Evolutionary conservation across 2,888 invertebrate genomes (phyloP).

Genomic region (Lissocephala sabroskyi): DNA sequence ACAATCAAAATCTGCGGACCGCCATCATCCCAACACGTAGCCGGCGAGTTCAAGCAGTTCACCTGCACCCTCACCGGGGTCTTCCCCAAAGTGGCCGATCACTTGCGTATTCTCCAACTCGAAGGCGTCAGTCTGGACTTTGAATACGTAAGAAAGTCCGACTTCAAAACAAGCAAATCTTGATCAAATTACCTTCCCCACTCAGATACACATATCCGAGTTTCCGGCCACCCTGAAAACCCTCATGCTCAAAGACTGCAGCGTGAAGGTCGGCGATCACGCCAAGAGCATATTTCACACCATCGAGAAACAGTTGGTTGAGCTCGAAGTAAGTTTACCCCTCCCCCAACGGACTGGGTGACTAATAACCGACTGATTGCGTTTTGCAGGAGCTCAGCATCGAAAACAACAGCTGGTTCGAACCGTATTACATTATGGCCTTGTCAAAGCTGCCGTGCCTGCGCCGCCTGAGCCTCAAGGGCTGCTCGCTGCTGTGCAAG

Average conservation of each 20-base stretch:
- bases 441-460: conserved; percentile 80
- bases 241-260: conserved; percentile 72
- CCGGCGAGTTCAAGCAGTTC: conserved; percentile 56
- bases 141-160: conserved; percentile 46
- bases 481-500: conserved; percentile 79
- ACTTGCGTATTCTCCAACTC: conserved; percentile 59
- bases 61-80: conserved; percentile 56
- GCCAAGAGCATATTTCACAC: conserved; percentile 67
- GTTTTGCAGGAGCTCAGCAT: conserved; percentile 78
- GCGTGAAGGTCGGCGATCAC: conserved; percentile 56
- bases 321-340: conserved; percentile 55
- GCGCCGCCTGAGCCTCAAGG: conserved; percentile 77
- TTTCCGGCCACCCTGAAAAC: conserved; percentile 79
- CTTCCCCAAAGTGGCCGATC: conserved; percentile 54
- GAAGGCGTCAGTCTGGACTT: conserved; percentile 70
- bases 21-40: conserved; percentile 53
- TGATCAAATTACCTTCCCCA: neutral
- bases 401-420: conserved; percentile 83
- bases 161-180: neutral
- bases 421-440: conserved; percentile 81
- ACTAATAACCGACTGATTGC: accelerated
- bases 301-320: conserved; percentile 64
- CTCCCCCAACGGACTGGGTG: neutral
- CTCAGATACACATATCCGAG: conserved; percentile 77
- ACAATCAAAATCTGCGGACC: conserved; percentile 67